Conservation (phyloP, 2,888 invertebrate genomes). For the Hypomecis atomaria region DNA sequence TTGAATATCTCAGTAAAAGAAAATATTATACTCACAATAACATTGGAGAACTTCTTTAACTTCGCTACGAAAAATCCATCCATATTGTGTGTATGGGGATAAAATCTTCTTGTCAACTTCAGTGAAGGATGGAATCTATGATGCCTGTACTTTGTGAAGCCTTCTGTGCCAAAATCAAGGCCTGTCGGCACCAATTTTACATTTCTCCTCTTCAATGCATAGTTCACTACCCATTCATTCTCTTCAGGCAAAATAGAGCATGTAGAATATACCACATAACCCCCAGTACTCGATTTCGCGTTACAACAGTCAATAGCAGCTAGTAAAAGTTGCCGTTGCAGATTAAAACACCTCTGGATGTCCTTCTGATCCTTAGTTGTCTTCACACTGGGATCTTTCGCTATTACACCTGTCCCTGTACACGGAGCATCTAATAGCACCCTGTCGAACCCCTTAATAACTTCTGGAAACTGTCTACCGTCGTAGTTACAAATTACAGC, state of each 20-base stretch:
- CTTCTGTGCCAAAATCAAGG: constrained; percentile 97
- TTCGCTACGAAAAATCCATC: constrained; percentile 99
- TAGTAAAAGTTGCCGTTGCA: constrained; percentile 96
- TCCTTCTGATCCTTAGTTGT: constrained; percentile 95
- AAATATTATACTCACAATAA: constrained; percentile 72
- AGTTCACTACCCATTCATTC: constrained; percentile 99
- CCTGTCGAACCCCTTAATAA: constrained; percentile 97
- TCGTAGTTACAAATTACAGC: constrained; percentile 95
- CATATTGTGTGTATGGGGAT: constrained; percentile 99
- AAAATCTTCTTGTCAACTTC: constrained; percentile 95
- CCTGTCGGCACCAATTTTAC: constrained; percentile 97
- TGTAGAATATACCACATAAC: constrained; percentile 98
- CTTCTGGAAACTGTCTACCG: constrained; percentile 92
- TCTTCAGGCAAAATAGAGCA: constrained; percentile 99
- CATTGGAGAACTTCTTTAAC: constrained; percentile 97
- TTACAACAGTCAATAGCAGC: constrained; percentile 98
- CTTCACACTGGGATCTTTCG: constrained; percentile 99
- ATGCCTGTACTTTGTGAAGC: constrained; percentile 95
- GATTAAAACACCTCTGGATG: constrained; percentile 94
- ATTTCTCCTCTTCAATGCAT: constrained; percentile 95
- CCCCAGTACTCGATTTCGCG: constrained; percentile 96
- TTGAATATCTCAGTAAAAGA: not conserved
- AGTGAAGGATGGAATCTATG: constrained; percentile 95
- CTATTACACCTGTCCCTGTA: constrained; percentile 98
- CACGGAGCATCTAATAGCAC: constrained; percentile 99